Evolutionary conservation across 2,888 invertebrate genomes (phyloP).

Genomic region (Strigamia maritima): DNA sequence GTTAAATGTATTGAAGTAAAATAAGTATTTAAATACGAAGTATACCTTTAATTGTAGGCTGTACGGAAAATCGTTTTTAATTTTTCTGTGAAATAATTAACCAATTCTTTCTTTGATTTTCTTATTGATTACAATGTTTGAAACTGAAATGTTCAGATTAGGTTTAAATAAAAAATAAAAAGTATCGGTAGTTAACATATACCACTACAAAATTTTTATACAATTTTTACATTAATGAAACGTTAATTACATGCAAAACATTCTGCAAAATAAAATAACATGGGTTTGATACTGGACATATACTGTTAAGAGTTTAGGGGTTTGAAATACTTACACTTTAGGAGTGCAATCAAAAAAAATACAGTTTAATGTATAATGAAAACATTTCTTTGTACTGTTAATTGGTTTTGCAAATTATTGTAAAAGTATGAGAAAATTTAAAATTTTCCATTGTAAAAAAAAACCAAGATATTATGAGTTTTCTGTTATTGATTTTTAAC

Average conservation of each 20-base stretch:
- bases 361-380: not conserved
- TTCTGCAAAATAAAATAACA: not conserved
- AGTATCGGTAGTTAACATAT: not conserved
- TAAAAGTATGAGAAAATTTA: not conserved
- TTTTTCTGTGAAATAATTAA: not conserved
- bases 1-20: not conserved
- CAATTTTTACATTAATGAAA: not conserved
- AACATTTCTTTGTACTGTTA: slow-evolving; percentile 6
- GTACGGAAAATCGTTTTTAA: not conserved
- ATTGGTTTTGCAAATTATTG: slow-evolving; percentile 6
- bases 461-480: not conserved
- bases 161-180: not conserved
- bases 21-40: not conserved
- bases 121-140: not conserved
- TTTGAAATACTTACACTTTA: not conserved
- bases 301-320: slow-evolving; percentile 12
- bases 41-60: not conserved
- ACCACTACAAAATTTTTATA: not conserved
- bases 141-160: not conserved
- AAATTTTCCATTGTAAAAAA: slow-evolving; percentile 6
- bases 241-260: not conserved
- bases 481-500: slow-evolving; percentile 1
- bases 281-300: not conserved
- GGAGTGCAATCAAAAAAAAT: slow-evolving; percentile 17
- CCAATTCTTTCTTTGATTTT: not conserved